phyloP scores from a whole-genome alignment of 2,797 vertebrate species.

The Myotis vivesi region DNA sequence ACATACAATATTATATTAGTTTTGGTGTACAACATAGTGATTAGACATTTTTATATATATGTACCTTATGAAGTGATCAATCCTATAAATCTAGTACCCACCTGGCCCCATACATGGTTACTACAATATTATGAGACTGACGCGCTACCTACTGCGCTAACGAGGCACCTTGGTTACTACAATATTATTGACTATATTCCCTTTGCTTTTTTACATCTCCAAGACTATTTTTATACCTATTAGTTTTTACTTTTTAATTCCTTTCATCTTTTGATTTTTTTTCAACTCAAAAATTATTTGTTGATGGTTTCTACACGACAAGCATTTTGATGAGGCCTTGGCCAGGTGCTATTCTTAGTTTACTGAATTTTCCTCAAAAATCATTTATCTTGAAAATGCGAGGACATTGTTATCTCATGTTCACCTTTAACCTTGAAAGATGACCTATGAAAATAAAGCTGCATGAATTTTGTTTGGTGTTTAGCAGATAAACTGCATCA shows the following conservation, averaged over 20 bases:
- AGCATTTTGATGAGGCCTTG: neutral
- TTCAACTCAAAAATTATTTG: conserved; percentile 12
- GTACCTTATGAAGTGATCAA: neutral
- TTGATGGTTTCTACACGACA: neutral
- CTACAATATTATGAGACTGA: neutral
- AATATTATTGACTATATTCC: neutral
- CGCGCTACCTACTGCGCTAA: no score
- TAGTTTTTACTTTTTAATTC: neutral
- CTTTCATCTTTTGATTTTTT: neutral
- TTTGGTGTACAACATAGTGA: neutral
- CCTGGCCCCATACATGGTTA: neutral
- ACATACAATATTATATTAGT: neutral
- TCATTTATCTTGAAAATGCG: neutral
- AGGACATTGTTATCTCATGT: neutral
- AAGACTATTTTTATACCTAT: neutral
- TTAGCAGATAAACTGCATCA: neutral
- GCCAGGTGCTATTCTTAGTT: neutral
- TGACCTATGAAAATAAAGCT: conserved; percentile 55
- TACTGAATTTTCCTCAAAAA: conserved; percentile 14
- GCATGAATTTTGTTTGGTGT: conserved; percentile 37
- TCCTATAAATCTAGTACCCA: neutral
- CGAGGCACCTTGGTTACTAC: neutral
- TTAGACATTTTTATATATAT: neutral
- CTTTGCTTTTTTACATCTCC: neutral
- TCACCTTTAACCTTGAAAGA: neutral